These are phyloP conservation scores for Falco biarmicus DNA, from an alignment of 2,797 vertebrate species.

Conservation along the genomic window DNA sequence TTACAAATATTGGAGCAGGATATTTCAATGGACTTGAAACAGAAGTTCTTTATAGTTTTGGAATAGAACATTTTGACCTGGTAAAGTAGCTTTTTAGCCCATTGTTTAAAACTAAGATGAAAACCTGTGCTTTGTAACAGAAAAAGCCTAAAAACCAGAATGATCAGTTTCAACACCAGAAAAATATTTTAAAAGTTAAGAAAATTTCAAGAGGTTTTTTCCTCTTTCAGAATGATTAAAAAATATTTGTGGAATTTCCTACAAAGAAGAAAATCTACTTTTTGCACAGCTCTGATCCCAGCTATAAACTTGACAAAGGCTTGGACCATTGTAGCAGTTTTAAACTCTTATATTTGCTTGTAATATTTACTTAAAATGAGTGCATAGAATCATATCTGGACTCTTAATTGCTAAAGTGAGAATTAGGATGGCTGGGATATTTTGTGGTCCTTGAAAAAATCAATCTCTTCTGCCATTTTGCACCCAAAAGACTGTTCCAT, in stretches of 20 bases:
- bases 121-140: neutral
- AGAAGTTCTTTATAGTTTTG: neutral
- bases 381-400: neutral
- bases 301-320: neutral
- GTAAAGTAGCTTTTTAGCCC: neutral
- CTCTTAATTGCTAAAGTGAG: neutral
- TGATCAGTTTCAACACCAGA: neutral
- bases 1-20: neutral
- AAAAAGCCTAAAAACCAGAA: neutral
- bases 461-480: neutral
- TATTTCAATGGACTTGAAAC: conserved; percentile 26
- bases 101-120: conserved; percentile 22
- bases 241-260: neutral
- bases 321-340: neutral
- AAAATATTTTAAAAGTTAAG: neutral
- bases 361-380: neutral
- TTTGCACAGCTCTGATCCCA: neutral
- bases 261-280: neutral
- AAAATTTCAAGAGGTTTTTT: neutral
- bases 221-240: neutral
- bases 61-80: neutral
- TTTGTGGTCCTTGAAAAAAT: neutral
- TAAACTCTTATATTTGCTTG: neutral
- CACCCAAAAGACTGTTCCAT: neutral
- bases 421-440: neutral